Percentiles rank a stretch among this genome's conserved stretches.
Evolutionary conservation across 1,140 invertebrate species (phyloP).

Genomic region (Zaprionus gabonicus): DNA sequence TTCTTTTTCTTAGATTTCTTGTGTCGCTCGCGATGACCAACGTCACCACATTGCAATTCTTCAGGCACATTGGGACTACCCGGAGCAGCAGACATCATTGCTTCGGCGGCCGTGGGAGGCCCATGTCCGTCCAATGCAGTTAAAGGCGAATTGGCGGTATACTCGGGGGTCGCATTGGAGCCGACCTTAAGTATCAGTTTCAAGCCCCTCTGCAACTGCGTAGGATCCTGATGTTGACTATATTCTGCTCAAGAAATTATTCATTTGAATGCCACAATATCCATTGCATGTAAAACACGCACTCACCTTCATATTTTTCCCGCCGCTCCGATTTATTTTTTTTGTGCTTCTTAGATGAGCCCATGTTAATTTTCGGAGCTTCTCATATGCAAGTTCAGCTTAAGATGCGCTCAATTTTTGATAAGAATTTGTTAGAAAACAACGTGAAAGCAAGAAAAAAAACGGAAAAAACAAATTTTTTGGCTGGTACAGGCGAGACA

Average conservation of each 20-base stretch:
- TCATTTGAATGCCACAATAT: conserved; percentile 8
- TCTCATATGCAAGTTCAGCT: background rate
- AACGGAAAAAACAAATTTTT: conserved; percentile 63
- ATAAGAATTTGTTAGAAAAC: conserved; percentile 20
- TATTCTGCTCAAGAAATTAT: conserved; percentile 70
- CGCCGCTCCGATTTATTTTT: conserved; percentile 89
- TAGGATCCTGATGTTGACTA: conserved; percentile 84
- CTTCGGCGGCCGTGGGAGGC: conserved; percentile 77
- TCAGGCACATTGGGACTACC: conserved; percentile 54
- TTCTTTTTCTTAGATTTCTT: conserved; percentile 92
- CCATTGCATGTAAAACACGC: conserved; percentile 8
- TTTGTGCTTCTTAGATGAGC: conserved; percentile 89
- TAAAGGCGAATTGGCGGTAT: conserved; percentile 84
- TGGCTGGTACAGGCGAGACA: conserved; percentile 32
- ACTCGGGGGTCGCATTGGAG: conserved; percentile 89
- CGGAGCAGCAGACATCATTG: conserved; percentile 75
- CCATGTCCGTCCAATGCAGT: conserved; percentile 57
- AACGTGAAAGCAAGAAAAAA: conserved; percentile 47
- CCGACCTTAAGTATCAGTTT: conserved; percentile 94
- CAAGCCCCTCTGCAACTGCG: conserved; percentile 87
- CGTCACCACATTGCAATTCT: conserved; percentile 50
- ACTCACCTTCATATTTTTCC: conserved; percentile 88
- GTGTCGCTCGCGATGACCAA: conserved; percentile 85
- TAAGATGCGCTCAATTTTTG: background rate
- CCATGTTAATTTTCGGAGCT: conserved; percentile 58